Evolutionary conservation across 2,797 vertebrate species (phyloP).

Genomic region (Lagodon rhomboides): DNA sequence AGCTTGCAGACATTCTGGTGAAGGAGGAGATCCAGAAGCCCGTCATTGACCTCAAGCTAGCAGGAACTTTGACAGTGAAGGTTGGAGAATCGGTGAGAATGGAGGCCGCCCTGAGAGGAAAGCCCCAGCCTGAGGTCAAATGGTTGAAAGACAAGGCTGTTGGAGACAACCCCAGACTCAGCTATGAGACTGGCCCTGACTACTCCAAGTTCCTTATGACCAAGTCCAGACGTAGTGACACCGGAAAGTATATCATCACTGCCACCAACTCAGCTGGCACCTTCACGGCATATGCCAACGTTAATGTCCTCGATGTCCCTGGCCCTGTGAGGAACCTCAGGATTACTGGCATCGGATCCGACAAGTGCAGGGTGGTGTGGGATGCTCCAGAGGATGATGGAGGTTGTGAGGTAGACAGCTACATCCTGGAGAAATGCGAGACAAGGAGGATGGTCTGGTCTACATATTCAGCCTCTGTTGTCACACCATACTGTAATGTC

Average conservation of each 20-base stretch:
- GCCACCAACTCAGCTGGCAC: slow-evolving; percentile 95
- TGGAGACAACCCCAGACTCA: slow-evolving; percentile 94
- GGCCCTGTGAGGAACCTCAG: slow-evolving; percentile 94
- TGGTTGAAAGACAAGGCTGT: slow-evolving; percentile 96
- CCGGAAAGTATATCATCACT: slow-evolving; percentile 94
- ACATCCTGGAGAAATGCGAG: slow-evolving; percentile 98
- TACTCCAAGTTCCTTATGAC: slow-evolving; percentile 93
- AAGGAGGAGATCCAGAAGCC: slow-evolving; percentile 97
- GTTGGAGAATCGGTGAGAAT: slow-evolving; percentile 96
- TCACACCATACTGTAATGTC: slow-evolving; percentile 91
- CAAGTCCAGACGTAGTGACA: slow-evolving; percentile 93
- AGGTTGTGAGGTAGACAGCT: slow-evolving; percentile 98
- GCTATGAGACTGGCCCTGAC: slow-evolving; percentile 91
- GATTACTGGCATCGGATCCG: slow-evolving; percentile 91
- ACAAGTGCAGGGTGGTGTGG: slow-evolving; percentile 96
- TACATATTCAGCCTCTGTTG: slow-evolving; percentile 92
- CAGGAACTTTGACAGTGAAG: slow-evolving; percentile 92
- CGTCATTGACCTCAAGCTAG: slow-evolving; percentile 93
- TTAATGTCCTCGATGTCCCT: slow-evolving; percentile 95
- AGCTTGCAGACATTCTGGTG: slow-evolving; percentile 92
- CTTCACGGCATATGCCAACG: slow-evolving; percentile 94
- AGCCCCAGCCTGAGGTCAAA: slow-evolving; percentile 94
- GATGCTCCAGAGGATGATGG: slow-evolving; percentile 96
- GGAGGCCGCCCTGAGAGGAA: slow-evolving; percentile 95
- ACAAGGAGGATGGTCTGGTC: slow-evolving; percentile 99